Base-by-base conservation (phyloP, 92 coral and sea anemone species). In the Isaurus tuberculatus region DNA sequence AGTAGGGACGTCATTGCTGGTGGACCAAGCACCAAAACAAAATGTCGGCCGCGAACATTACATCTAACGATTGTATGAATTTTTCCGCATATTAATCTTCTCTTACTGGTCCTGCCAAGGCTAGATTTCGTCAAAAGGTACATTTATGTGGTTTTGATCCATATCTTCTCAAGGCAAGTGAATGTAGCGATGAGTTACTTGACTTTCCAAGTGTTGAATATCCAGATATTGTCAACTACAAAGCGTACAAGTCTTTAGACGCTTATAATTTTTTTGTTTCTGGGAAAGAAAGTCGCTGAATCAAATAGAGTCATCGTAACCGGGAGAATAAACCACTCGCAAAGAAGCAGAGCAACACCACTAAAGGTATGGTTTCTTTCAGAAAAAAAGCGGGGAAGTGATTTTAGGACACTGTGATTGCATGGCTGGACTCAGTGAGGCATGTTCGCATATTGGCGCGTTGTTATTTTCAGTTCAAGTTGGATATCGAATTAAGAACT, bases 261-360 rank as follows among this genome's bases (percentile, higher is more conserved):
- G 91, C 88, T 40, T 73, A 88, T 72, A 88, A 83, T 61, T 88
- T 73, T 27, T 88, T 88, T 79, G 79, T 88, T 16, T 83, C 88
- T 32, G 85, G 91, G 25, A 3, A 84, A 88, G 65, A 31, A 44
- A 19, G 88, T 61, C 28, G 68, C 67, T 44, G 75, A 48, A 58
- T 43, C 79, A 31, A 68, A 64, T 25, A 84, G 26, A 63, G 80
- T 88, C 8, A 74, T 88, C 6, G 91, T 84, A 34, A 72, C 43
- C n/a, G 81, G 66, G 32, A 84, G 89, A 84, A 85, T 85, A 37
- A 85, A 80, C 65, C 86, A 78, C 70, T 70, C 83, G 19, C 85
- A 72, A 78, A 44, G 83, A 70, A 11, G 30, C 5, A 85, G 84
- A 51, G 86, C 31, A 75, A 87, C 80, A 17, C 87, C 87, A 10